Percentiles rank a stretch among this genome's conserved stretches.
phyloP scores from a whole-genome alignment of 2,888 invertebrate genomes.

The Caenorhabditis sp. region DNA sequence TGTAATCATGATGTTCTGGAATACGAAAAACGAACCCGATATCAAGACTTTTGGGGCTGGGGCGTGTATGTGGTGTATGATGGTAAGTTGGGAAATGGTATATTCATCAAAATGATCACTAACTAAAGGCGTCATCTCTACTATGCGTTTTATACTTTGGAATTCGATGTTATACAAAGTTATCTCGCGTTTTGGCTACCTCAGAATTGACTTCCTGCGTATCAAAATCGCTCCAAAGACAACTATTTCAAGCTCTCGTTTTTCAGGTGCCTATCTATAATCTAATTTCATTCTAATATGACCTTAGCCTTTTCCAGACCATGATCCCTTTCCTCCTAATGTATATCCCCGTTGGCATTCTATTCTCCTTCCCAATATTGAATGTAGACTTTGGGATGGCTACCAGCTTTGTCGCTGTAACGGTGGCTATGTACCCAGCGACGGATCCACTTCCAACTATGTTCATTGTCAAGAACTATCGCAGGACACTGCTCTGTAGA shows the following conservation, averaged over 20 bases:
- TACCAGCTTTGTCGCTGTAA: slow-evolving; percentile 4
- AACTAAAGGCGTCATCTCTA: neutral
- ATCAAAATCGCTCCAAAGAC: slow-evolving; percentile 13
- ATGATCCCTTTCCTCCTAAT: neutral
- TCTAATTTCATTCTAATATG: too few species aligned
- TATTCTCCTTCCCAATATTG: slow-evolving; percentile 15
- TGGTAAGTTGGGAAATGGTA: neutral
- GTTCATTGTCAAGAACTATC: slow-evolving; percentile 10
- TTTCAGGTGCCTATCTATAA: too few species aligned
- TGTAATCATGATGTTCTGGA: neutral
- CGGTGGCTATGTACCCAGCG: slow-evolving; percentile 7
- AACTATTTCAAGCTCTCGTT: slow-evolving; percentile 16
- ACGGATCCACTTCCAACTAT: slow-evolving; percentile 21
- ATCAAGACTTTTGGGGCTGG: neutral
- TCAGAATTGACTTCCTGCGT: neutral
- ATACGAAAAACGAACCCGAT: neutral
- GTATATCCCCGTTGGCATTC: slow-evolving; percentile 2
- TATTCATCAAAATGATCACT: neutral
- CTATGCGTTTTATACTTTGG: slow-evolving; percentile 25
- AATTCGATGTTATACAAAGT: slow-evolving; percentile 5
- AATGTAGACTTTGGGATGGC: neutral
- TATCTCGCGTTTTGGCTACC: neutral
- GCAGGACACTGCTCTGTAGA: neutral
- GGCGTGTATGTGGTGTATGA: neutral
- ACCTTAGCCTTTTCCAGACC: slow-evolving; percentile 9